Percentiles rank a stretch among this genome's conserved stretches.
phyloP scores from a whole-genome alignment of 2,113 vertebrate species.

The Dendropsophus ebraccatus region DNA sequence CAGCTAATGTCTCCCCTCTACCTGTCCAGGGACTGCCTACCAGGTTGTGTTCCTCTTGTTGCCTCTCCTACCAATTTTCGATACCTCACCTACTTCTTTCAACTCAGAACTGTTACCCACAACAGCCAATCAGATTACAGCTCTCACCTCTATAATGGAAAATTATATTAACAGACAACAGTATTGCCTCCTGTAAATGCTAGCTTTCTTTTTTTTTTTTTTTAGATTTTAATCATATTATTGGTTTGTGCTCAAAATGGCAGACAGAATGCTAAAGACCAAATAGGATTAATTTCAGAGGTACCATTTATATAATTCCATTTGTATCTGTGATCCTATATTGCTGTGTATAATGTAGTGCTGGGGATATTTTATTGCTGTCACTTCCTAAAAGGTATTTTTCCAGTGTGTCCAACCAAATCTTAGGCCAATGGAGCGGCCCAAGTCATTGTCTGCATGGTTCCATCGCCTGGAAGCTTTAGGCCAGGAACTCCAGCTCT shows the following conservation, averaged over 20 bases:
- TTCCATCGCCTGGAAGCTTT: background rate
- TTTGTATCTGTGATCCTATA: background rate
- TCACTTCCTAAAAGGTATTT: background rate
- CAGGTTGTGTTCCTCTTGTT: too few species aligned
- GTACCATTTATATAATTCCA: background rate
- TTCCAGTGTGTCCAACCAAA: background rate
- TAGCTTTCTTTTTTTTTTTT: background rate
- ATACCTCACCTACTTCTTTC: background rate
- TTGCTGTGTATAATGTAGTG: background rate
- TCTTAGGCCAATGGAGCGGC: background rate
- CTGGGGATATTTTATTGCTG: background rate
- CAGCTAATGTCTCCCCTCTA: too few species aligned
- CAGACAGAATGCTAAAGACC: background rate
- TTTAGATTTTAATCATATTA: background rate
- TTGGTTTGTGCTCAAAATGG: background rate
- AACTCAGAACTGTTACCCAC: background rate
- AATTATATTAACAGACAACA: background rate
- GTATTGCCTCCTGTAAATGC: background rate
- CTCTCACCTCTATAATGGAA: background rate
- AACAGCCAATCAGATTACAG: background rate
- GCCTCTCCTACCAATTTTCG: too few species aligned
- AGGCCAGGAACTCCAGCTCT: background rate
- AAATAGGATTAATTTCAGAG: background rate
- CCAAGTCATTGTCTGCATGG: background rate
- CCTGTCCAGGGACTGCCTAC: too few species aligned